These are phyloP conservation scores for Arrhamphus sclerolepis DNA, from an alignment of 2,797 vertebrate genomes.

Conservation along the genomic window DNA sequence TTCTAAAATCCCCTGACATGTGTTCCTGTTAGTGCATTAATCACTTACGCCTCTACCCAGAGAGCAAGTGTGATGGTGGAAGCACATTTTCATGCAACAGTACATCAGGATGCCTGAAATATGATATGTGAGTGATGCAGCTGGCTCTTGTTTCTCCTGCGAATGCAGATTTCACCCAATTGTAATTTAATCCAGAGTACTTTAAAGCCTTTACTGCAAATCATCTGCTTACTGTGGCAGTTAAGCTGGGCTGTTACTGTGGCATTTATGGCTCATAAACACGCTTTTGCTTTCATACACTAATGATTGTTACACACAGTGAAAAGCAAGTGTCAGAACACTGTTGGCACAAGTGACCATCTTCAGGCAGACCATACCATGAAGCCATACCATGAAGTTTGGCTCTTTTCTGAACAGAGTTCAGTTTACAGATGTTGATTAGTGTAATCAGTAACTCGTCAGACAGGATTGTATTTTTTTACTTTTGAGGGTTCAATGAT, in stretches of 20 bases:
- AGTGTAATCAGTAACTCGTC: too few species aligned
- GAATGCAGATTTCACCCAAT: conserved; percentile 45
- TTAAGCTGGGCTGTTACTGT: conserved; percentile 51
- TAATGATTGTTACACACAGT: conserved; percentile 63
- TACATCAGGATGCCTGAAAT: conserved; percentile 44
- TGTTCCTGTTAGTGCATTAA: conserved; percentile 61
- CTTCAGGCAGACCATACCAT: too few species aligned
- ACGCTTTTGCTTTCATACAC: conserved; percentile 60
- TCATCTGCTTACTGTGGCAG: conserved; percentile 54
- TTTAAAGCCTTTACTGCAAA: conserved; percentile 66
- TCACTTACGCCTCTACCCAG: conserved; percentile 40
- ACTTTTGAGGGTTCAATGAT: background rate
- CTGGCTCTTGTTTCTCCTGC: conserved; percentile 49
- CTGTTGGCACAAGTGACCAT: background rate
- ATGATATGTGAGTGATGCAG: conserved; percentile 34
- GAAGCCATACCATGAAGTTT: too few species aligned
- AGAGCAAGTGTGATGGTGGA: conserved; percentile 17
- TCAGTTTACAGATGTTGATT: too few species aligned
- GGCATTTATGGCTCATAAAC: conserved; percentile 68
- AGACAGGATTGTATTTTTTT: too few species aligned
- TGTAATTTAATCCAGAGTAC: conserved; percentile 62
- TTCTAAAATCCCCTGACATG: conserved; percentile 52
- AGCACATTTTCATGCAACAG: conserved; percentile 30
- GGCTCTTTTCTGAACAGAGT: too few species aligned
- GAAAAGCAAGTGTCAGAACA: conserved; percentile 48